Evolutionary conservation across 2,888 invertebrate species (phyloP), one percentile per base, ranked within the genome.

Genomic region (Dicyrtoma fusca): DNA sequence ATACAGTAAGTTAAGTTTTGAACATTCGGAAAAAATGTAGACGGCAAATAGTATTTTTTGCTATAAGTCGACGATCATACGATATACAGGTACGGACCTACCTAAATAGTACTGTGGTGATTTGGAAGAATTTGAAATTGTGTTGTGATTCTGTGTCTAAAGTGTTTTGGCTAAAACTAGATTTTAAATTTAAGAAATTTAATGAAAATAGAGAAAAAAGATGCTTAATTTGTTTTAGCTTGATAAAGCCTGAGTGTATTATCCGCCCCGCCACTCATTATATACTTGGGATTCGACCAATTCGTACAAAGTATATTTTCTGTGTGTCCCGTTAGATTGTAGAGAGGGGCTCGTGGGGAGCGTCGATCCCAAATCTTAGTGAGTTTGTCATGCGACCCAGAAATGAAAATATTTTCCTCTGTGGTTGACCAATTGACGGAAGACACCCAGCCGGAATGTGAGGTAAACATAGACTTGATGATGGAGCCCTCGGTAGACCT

Each of bases 361-460:
- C 97, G 88, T 4, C 90, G 90, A 84, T 99, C 98, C 99, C 99
- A 99, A 63, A 98, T 86, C 85, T 98, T 98, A 74, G 96, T 89
- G 75, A 91, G 86, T 77, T 90, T 89, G 82, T 99, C 98, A 82
- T 96, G 95, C 0, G 94, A 91, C 1, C 94, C 96, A 0, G 97
- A 97, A 23, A 97, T 87, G 83, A 99, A 98, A 14, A 94, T 86
- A 80, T 93, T 88, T 81, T 93, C 91, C 75, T 91, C 87, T 0
- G 88, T 89, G 23, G 87, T 89, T 0, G 95, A 94, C 98, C 98
- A 98, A 77, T 88, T 86, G 0, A 97, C 94, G 0, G 91, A 87
- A 79, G 94, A 92, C 17, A 98, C 92, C 97, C 97, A 98, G 45
- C 92, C 91, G 2, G 88, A 89, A 85, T 98, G 98, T 0, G 91